Evolutionary conservation across 1,140 invertebrate species (phyloP).

Genomic region (Heliconius eleuchia): DNA sequence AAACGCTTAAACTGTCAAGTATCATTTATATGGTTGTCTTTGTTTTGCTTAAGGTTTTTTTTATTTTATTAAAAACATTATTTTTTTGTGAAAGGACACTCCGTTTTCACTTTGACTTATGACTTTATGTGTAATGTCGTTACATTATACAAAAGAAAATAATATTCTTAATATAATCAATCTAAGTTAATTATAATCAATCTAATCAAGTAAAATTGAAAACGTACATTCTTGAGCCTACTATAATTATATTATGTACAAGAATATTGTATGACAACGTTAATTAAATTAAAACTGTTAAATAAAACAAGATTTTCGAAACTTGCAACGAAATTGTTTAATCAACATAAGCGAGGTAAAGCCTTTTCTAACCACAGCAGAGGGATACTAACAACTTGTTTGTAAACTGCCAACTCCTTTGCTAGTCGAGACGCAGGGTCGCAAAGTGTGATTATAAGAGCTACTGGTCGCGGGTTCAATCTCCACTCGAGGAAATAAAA

Average conservation of each 20-base stretch:
- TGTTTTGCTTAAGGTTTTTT: no score
- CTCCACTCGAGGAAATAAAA: no score
- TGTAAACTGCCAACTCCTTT: neutral
- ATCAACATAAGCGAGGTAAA: constrained; percentile 18
- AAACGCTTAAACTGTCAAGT: no score
- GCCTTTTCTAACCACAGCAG: constrained; percentile 10
- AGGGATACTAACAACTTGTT: constrained; percentile 18
- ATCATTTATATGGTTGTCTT: no score
- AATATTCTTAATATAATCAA: no score
- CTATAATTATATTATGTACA: neutral
- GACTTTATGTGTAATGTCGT: no score
- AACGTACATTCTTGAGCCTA: neutral
- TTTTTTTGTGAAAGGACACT: no score
- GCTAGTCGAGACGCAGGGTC: neutral
- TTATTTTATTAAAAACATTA: no score
- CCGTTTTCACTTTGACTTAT: no score
- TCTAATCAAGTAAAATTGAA: neutral
- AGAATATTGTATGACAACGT: neutral
- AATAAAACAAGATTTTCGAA: constrained; percentile 15
- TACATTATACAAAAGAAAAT: neutral
- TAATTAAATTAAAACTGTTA: constrained; percentile 12
- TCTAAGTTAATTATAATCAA: neutral
- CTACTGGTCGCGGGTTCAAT: neutral
- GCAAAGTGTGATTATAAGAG: neutral
- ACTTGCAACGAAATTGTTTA: constrained; percentile 13